phyloP scores from a whole-genome alignment of 1,140 invertebrate species.

The Orius insidiosus region DNA sequence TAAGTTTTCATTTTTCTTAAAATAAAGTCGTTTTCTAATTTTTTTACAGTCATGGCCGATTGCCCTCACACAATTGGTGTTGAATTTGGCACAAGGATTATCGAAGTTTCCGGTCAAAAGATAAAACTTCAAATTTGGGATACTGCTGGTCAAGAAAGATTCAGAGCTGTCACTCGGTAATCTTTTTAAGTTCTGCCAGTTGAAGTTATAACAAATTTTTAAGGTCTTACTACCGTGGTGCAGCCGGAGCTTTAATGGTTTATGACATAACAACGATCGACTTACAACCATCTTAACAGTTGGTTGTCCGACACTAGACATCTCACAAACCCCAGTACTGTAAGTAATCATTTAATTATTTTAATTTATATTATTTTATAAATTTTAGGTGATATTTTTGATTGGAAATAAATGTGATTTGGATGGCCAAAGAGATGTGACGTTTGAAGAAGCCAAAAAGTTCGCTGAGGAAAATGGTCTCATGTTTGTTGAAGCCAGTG shows the following conservation, averaged over 20 bases:
- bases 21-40: conserved; percentile 16
- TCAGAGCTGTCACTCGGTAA: conserved; percentile 82
- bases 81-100: conserved; percentile 96
- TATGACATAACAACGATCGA: conserved; percentile 95
- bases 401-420: conserved; percentile 99
- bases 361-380: background rate
- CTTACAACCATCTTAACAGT: conserved; percentile 97
- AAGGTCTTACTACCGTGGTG: conserved; percentile 94
- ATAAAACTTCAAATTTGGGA: conserved; percentile 99
- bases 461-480: conserved; percentile 99
- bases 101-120: conserved; percentile 97
- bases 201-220: conserved; percentile 24
- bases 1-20: conserved; percentile 41
- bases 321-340: conserved; percentile 97
- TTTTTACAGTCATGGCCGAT: conserved; percentile 96
- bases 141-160: conserved; percentile 88
- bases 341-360: conserved; percentile 31
- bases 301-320: conserved; percentile 98
- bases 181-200: background rate
- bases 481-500: conserved; percentile 99
- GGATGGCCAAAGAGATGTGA: conserved; percentile 94
- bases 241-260: conserved; percentile 96
- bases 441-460: conserved; percentile 98
- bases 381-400: conserved; percentile 77
- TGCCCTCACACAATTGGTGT: conserved; percentile 99